Conservation (phyloP, 2,797 vertebrate genomes). For the Anisognathus igniventris region DNA sequence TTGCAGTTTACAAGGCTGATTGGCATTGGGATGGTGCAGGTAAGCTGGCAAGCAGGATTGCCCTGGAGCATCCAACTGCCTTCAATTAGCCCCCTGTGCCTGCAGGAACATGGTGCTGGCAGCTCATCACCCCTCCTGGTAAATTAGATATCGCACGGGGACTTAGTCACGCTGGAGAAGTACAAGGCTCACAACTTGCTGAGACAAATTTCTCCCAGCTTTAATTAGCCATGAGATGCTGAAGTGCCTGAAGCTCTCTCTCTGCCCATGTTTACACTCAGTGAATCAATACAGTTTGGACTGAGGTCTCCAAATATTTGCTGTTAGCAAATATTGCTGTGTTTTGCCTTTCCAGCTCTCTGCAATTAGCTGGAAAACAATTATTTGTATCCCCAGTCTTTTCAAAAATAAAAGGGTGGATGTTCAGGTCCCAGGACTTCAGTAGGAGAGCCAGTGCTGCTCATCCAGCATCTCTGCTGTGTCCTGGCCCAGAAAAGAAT, state of each 20-base stretch:
- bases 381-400: not conserved
- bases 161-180: not conserved
- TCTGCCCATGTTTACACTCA: not conserved
- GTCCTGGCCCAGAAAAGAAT: not conserved
- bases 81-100: not conserved
- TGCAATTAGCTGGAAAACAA: not conserved
- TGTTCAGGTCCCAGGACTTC: not conserved
- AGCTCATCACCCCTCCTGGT: constrained; percentile 1
- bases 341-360: not conserved
- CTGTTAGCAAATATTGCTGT: not conserved
- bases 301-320: constrained; percentile 26
- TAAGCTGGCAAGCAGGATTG: not conserved
- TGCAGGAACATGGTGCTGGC: not conserved
- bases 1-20: not conserved
- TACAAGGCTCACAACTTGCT: constrained; percentile 36
- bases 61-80: not conserved
- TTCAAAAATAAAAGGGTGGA: not conserved
- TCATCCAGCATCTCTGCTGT: not conserved
- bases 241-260: not conserved
- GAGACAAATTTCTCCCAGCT: constrained; percentile 36
- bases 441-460: not conserved
- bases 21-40: not conserved
- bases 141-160: not conserved
- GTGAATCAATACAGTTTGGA: not conserved
- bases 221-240: constrained; percentile 20